Percentiles rank a stretch among this genome's conserved stretches.
phyloP scores from a whole-genome alignment of 2,888 invertebrate genomes.

The Stenolophus ochropezus region DNA sequence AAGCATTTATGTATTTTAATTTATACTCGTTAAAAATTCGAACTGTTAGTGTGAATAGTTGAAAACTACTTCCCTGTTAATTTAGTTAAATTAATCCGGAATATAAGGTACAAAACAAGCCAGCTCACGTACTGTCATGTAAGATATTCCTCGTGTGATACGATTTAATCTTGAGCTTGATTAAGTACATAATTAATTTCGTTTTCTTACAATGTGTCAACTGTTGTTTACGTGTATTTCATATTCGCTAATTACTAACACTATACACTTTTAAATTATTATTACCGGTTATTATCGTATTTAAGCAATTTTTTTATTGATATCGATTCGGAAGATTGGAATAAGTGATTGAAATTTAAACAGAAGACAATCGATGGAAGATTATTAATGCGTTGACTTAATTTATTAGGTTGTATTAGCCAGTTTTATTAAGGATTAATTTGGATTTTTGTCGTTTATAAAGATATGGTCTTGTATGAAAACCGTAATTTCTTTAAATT shows the following conservation, averaged over 20 bases:
- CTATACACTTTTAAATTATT: neutral
- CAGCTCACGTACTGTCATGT: neutral
- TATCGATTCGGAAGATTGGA: neutral
- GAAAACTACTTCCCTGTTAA: neutral
- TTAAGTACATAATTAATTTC: conserved; percentile 5
- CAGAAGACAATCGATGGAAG: neutral
- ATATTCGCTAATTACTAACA: neutral
- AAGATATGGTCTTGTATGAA: too few relatives aligned
- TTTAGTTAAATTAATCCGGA: conserved; percentile 7
- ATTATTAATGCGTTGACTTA: neutral
- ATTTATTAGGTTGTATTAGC: too few relatives aligned
- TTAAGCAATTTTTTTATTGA: too few relatives aligned
- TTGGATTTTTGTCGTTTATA: too few relatives aligned
- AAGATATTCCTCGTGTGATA: neutral
- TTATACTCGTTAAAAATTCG: too few relatives aligned
- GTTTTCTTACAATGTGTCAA: conserved; percentile 24
- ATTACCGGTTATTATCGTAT: neutral
- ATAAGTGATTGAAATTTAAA: neutral
- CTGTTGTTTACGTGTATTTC: conserved; percentile 5
- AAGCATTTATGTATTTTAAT: too few relatives aligned
- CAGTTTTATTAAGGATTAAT: too few relatives aligned
- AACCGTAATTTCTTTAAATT: too few relatives aligned
- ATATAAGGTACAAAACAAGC: conserved; percentile 3
- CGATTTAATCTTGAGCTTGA: conserved; percentile 6
- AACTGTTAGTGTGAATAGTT: neutral